Conservation (phyloP, 2,113 vertebrate species). For the Cyprinodon brontotheroides region DNA sequence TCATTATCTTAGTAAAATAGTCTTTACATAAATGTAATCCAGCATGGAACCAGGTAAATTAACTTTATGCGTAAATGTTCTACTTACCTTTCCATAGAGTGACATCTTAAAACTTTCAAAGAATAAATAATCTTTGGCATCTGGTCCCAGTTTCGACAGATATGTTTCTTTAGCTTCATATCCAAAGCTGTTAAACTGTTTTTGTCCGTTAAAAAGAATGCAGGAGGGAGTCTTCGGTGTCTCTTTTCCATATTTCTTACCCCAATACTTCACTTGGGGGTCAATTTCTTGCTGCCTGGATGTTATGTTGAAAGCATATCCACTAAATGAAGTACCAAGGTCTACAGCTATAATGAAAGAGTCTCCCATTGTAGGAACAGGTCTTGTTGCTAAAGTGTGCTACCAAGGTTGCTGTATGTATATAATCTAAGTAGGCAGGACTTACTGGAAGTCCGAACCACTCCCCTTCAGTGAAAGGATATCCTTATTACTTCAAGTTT, state of each 20-base stretch:
- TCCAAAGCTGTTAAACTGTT: slow-evolving; percentile 1
- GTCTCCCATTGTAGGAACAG: slow-evolving; percentile 3
- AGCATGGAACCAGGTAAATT: no score
- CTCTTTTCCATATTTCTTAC: rapidly evolving
- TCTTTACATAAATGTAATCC: neutral
- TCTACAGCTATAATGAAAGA: slow-evolving; percentile 9
- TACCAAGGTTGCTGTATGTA: no score
- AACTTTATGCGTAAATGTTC: neutral
- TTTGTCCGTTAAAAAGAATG: slow-evolving; percentile 7
- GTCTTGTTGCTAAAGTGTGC: neutral
- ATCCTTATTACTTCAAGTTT: no score
- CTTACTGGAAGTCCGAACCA: no score
- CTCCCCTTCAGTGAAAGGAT: no score
- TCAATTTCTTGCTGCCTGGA: rapidly evolving
- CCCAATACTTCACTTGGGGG: rapidly evolving
- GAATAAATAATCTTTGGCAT: slow-evolving; percentile 40
- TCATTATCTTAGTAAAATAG: no score
- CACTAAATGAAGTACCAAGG: slow-evolving; percentile 26
- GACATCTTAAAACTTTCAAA: slow-evolving; percentile 30
- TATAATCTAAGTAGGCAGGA: no score
- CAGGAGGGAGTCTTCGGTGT: slow-evolving; percentile 5
- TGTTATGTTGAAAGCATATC: slow-evolving; percentile 25
- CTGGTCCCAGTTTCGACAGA: rapidly evolving
- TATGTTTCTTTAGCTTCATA: slow-evolving; percentile 56
- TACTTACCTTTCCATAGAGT: neutral